Conservation (phyloP, 2,113 vertebrate genomes). For the Sula dactylatra region DNA sequence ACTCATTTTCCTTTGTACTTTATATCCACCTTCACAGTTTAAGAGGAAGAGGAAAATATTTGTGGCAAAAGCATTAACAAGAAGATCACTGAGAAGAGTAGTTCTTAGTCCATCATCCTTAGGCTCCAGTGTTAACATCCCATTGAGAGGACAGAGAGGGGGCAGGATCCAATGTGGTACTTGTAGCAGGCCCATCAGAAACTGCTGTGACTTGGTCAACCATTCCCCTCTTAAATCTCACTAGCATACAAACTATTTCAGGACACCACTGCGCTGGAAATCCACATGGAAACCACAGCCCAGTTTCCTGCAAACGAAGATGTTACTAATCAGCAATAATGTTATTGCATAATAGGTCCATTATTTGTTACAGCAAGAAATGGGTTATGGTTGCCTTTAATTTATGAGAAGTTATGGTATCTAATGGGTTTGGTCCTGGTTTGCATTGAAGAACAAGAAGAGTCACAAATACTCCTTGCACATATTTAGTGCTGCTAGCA, state of each 20-base stretch:
- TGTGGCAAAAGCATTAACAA: not conserved
- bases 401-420: not conserved
- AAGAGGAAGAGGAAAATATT: not conserved
- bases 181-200: not conserved
- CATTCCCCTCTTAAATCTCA: not conserved
- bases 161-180: not conserved
- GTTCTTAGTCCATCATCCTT: not conserved
- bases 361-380: not conserved
- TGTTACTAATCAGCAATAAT: not conserved
- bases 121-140: not conserved
- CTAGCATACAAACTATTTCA: not conserved
- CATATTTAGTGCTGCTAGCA: not conserved
- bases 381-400: accelerated
- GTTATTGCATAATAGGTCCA: not conserved
- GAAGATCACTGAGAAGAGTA: not conserved
- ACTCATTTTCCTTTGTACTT: not conserved
- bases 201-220: not conserved
- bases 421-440: not conserved
- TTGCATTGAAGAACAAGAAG: not conserved
- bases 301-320: not conserved
- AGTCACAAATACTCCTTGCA: not conserved
- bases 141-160: accelerated
- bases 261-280: not conserved
- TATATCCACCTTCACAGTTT: not conserved
- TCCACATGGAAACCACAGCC: not conserved